These are phyloP conservation scores for Brachyopa scutellaris DNA, from an alignment of 2,888 invertebrate genomes.

Conservation along the genomic window DNA sequence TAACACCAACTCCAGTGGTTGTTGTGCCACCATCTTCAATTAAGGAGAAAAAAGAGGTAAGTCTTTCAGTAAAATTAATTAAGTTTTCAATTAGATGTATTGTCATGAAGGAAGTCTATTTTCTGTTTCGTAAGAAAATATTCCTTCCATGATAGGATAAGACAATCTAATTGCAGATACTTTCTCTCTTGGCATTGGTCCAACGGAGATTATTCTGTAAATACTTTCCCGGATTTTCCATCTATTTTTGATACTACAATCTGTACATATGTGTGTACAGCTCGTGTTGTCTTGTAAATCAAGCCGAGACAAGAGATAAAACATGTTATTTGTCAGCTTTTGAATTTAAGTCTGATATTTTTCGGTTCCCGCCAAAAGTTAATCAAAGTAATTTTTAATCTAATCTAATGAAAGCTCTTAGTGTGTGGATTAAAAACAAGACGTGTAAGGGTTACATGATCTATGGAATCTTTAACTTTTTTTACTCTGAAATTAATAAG, in stretches of 20 bases:
- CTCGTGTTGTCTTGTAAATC: too few relatives aligned
- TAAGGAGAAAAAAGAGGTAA: slow-evolving; percentile 77
- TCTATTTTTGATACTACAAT: slow-evolving; percentile 52
- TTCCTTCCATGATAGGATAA: slow-evolving; percentile 14
- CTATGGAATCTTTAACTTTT: too few relatives aligned
- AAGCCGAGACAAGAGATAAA: not conserved
- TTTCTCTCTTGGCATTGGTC: slow-evolving; percentile 54
- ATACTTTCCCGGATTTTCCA: slow-evolving; percentile 59
- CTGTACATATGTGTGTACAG: not conserved
- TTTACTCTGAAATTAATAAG: too few relatives aligned
- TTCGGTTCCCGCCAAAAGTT: slow-evolving; percentile 57
- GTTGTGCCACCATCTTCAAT: slow-evolving; percentile 75
- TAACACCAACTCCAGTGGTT: slow-evolving; percentile 71
- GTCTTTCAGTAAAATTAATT: slow-evolving; percentile 29
- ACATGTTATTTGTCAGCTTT: slow-evolving; percentile 1
- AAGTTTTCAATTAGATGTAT: slow-evolving; percentile 32
- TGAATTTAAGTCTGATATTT: not conserved
- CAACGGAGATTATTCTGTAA: slow-evolving; percentile 43
- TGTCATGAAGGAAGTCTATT: too few relatives aligned
- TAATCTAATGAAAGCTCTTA: too few relatives aligned
- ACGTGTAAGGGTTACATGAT: too few relatives aligned
- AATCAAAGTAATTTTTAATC: too few relatives aligned
- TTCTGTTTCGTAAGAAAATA: too few relatives aligned
- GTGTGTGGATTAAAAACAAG: too few relatives aligned
- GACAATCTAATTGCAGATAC: slow-evolving; percentile 22